Percentiles rank a stretch among this genome's conserved stretches.
Conservation (phyloP, 2,888 invertebrate species). For the Smittia sp. region DNA sequence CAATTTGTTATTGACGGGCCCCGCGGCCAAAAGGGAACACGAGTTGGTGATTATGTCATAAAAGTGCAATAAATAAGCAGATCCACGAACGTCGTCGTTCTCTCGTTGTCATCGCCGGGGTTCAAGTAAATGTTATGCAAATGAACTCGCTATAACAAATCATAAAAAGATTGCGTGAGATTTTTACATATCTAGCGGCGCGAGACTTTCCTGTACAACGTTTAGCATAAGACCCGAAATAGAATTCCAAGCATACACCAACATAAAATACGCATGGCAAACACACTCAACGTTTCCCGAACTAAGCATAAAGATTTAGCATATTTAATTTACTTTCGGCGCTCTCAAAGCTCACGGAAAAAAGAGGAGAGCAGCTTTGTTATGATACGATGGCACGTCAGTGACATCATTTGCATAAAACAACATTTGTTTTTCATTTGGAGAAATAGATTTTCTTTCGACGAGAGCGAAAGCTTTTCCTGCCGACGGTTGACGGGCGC, state of each 20-base stretch:
- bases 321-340: constrained; percentile 26
- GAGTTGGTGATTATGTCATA: too few species aligned
- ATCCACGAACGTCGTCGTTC: too few species aligned
- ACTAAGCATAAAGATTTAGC: constrained; percentile 21
- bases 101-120: too few species aligned
- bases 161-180: constrained; percentile 35
- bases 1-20: too few species aligned
- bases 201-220: neutral
- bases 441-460: constrained; percentile 18
- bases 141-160: neutral
- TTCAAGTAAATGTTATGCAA: constrained; percentile 5
- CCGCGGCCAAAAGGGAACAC: too few species aligned
- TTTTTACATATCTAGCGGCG: constrained; percentile 28
- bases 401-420: constrained; percentile 40
- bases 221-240: constrained; percentile 19
- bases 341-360: neutral
- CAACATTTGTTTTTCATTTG: constrained; percentile 38
- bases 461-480: neutral
- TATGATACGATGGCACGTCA: constrained; percentile 36
- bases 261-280: constrained; percentile 7
- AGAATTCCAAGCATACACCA: constrained; percentile 13
- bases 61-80: too few species aligned
- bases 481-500: too few species aligned
- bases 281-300: neutral
- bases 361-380: constrained; percentile 17